Percentiles rank a stretch among this genome's conserved stretches.
Conservation (phyloP, 2,888 invertebrate genomes). For the Phyto melanocephala region DNA sequence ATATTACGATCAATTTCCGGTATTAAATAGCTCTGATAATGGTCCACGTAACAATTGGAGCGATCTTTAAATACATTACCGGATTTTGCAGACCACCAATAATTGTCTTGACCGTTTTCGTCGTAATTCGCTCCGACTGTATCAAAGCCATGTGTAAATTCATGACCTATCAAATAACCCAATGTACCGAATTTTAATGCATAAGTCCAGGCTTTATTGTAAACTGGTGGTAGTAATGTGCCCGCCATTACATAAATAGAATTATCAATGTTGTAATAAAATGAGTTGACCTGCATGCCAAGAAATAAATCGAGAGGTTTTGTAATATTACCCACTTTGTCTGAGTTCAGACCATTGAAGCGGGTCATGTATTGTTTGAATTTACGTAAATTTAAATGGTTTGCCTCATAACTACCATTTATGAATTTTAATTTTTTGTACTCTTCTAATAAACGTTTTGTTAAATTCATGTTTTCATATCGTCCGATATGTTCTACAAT, state of each 20-base stretch:
- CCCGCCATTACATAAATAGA: slow-evolving; percentile 76
- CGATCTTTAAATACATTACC: slow-evolving; percentile 70
- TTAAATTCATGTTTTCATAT: slow-evolving; percentile 66
- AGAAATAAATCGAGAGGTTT: slow-evolving; percentile 72
- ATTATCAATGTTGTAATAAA: slow-evolving; percentile 75
- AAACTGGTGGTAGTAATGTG: slow-evolving; percentile 72
- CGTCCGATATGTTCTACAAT: slow-evolving; percentile 70
- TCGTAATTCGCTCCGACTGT: slow-evolving; percentile 70
- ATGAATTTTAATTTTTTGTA: slow-evolving; percentile 67
- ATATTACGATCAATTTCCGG: slow-evolving; percentile 74
- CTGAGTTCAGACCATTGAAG: slow-evolving; percentile 67
- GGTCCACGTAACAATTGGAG: slow-evolving; percentile 71
- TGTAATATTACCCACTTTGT: slow-evolving; percentile 64
- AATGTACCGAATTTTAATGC: slow-evolving; percentile 74
- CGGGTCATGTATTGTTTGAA: slow-evolving; percentile 69
- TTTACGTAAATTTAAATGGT: slow-evolving; percentile 68
- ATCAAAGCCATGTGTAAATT: slow-evolving; percentile 76
- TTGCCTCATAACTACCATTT: slow-evolving; percentile 68
- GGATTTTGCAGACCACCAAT: slow-evolving; percentile 75
- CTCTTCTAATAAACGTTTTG: slow-evolving; percentile 68
- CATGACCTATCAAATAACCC: slow-evolving; percentile 75
- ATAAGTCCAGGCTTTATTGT: slow-evolving; percentile 72
- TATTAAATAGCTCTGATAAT: slow-evolving; percentile 71
- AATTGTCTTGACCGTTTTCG: slow-evolving; percentile 64
- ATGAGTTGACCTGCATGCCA: slow-evolving; percentile 74